Percentiles rank a stretch among this genome's conserved stretches.
phyloP scores from a whole-genome alignment of 2,113 vertebrate species.

The Cochlearius cochlearius region DNA sequence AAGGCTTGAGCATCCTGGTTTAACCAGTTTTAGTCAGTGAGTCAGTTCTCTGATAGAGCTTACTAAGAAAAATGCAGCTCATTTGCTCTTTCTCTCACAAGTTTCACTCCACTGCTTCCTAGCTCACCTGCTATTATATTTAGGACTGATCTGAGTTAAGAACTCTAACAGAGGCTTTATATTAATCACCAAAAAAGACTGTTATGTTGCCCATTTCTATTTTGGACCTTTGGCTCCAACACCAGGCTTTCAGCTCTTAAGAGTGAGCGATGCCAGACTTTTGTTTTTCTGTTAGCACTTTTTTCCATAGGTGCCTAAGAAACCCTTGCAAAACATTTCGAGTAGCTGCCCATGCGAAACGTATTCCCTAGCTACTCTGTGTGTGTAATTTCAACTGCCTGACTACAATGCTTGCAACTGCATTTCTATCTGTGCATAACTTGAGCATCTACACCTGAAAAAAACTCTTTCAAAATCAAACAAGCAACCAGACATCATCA shows the following conservation, averaged over 20 bases:
- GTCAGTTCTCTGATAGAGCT: conserved; percentile 15
- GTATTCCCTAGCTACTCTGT: background rate
- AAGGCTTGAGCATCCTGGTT: conserved; percentile 39
- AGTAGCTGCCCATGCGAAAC: background rate
- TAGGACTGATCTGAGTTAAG: background rate
- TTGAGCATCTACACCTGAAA: background rate
- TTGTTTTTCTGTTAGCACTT: background rate
- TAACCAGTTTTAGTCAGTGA: conserved; percentile 47
- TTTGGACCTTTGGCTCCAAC: conserved; percentile 19
- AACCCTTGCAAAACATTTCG: background rate
- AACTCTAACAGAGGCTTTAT: background rate
- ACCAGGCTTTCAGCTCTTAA: background rate
- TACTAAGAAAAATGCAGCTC: background rate
- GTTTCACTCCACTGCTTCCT: background rate
- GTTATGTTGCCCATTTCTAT: background rate
- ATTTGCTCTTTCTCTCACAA: background rate
- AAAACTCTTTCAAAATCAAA: background rate
- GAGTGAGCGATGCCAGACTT: background rate
- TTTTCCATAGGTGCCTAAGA: background rate
- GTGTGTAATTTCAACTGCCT: background rate
- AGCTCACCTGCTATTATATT: background rate
- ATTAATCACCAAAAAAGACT: background rate
- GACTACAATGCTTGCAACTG: background rate
- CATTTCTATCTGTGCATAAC: background rate
- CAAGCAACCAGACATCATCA: background rate